Evolutionary conservation across 2,888 invertebrate species (phyloP).

Genomic region (Salpingus planirostris): DNA sequence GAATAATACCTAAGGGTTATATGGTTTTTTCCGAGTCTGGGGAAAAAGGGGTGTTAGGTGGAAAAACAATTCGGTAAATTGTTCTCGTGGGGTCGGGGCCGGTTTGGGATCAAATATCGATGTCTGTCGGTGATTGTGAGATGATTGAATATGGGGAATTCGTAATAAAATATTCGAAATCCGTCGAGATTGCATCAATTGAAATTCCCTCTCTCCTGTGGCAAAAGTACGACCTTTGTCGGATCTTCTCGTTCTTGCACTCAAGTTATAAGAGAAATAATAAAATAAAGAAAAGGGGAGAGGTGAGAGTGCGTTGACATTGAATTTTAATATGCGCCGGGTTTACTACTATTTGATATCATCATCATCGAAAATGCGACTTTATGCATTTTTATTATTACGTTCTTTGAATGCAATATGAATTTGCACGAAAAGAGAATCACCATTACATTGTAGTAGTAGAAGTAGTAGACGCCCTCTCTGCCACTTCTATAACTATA

Average conservation of each 20-base stretch:
- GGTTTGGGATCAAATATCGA: conserved; percentile 11
- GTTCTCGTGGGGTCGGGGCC: conserved; percentile 1
- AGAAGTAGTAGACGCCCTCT: too few relatives aligned
- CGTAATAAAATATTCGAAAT: conserved; percentile 12
- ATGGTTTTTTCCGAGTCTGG: too few relatives aligned
- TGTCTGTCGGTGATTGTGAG: conserved; percentile 11
- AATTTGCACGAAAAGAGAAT: conserved; percentile 4
- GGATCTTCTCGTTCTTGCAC: too few relatives aligned
- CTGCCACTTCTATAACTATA: too few relatives aligned
- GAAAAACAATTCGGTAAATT: too few relatives aligned
- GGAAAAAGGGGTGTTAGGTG: too few relatives aligned
- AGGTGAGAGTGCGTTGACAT: too few relatives aligned
- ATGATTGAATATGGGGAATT: conserved; percentile 15
- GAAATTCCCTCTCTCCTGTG: conserved; percentile 6
- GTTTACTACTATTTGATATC: conserved; percentile 9
- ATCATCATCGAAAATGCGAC: conserved; percentile 8
- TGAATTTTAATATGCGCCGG: conserved; percentile 2
- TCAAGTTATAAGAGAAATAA: too few relatives aligned
- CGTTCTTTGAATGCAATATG: conserved; percentile 12
- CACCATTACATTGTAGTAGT: too few relatives aligned
- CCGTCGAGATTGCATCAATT: conserved; percentile 8
- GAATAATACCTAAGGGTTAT: too few relatives aligned
- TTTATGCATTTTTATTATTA: conserved; percentile 8
- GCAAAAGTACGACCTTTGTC: too few relatives aligned
- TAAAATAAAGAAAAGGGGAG: too few relatives aligned